Evolutionary conservation across 1,140 invertebrate genomes (phyloP).

Genomic region (Drosophila dunni): DNA sequence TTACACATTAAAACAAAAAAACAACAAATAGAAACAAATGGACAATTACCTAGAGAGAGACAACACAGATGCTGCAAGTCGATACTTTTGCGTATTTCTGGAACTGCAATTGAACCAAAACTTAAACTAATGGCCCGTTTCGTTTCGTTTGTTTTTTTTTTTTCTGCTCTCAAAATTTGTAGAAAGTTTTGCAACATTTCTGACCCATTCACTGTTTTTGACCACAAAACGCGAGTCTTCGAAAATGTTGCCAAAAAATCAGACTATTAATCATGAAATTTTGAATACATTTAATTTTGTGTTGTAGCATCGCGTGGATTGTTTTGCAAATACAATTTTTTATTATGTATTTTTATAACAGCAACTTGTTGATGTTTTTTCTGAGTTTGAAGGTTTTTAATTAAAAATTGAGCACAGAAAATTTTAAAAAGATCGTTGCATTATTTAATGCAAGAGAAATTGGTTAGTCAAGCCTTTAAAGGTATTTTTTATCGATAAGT

Average conservation of each 20-base stretch:
- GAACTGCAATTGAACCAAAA: conserved; percentile 37
- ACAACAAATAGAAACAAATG: conserved; percentile 12
- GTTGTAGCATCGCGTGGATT: background rate
- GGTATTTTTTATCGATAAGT: no score
- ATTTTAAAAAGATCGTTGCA: background rate
- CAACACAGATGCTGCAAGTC: conserved; percentile 20
- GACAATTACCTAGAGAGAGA: conserved; percentile 31
- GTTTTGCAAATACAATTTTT: background rate
- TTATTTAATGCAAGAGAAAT: background rate
- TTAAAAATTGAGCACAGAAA: conserved; percentile 1
- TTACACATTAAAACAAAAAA: background rate
- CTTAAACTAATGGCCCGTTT: conserved; percentile 4
- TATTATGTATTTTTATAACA: background rate
- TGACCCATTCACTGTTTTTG: background rate
- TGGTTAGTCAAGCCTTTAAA: background rate
- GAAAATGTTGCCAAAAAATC: conserved; percentile 10
- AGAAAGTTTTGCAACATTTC: conserved; percentile 21
- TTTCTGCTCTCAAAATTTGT: background rate
- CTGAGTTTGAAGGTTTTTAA: background rate
- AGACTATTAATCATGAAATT: conserved; percentile 11
- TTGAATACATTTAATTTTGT: background rate
- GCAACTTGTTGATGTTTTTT: no score
- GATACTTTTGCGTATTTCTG: conserved; percentile 9
- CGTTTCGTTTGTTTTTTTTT: background rate
- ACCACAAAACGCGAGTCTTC: background rate